These are phyloP conservation scores for Sphaerophoria rueppellii DNA, from an alignment of 2,888 invertebrate species.

Conservation along the genomic window DNA sequence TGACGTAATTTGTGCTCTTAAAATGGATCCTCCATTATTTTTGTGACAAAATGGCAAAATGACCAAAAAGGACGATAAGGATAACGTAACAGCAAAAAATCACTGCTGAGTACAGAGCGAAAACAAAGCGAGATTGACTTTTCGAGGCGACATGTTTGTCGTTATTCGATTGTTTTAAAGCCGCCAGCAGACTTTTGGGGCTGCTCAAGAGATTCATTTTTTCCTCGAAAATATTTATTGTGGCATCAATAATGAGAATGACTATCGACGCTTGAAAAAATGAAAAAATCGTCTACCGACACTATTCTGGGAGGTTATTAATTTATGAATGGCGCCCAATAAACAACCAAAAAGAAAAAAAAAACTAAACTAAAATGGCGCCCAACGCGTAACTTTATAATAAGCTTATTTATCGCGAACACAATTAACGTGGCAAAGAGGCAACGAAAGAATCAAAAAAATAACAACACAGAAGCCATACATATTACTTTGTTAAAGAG, in stretches of 20 bases:
- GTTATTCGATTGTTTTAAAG: constrained; percentile 5
- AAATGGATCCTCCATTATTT: constrained; percentile 9
- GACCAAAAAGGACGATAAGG: not conserved
- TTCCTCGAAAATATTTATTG: constrained; percentile 21
- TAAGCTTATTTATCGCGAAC: constrained; percentile 49
- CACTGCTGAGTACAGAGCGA: constrained; percentile 15
- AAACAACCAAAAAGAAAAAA: not conserved
- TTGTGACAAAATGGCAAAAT: constrained; percentile 30
- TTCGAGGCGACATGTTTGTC: constrained; percentile 18
- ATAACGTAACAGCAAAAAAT: constrained; percentile 7
- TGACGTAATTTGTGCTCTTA: constrained; percentile 23
- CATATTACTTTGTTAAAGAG: constrained; percentile 24
- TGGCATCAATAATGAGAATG: constrained; percentile 38
- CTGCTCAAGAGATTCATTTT: constrained; percentile 3
- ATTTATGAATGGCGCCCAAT: constrained; percentile 34
- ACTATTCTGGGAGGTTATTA: not conserved
- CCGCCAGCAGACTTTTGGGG: not conserved
- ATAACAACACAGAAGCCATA: constrained; percentile 28
- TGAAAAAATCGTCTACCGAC: not conserved
- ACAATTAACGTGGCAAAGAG: not conserved
- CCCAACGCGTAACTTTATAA: constrained; percentile 48
- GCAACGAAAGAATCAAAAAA: constrained; percentile 2
- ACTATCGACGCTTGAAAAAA: constrained; percentile 19
- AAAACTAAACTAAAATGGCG: constrained; percentile 37
- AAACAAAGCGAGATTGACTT: constrained; percentile 15